Evolutionary conservation across 2,797 vertebrate genomes (phyloP), one percentile per base, ranked within the genome.

Genomic region (Thripadectes ignobilis): DNA sequence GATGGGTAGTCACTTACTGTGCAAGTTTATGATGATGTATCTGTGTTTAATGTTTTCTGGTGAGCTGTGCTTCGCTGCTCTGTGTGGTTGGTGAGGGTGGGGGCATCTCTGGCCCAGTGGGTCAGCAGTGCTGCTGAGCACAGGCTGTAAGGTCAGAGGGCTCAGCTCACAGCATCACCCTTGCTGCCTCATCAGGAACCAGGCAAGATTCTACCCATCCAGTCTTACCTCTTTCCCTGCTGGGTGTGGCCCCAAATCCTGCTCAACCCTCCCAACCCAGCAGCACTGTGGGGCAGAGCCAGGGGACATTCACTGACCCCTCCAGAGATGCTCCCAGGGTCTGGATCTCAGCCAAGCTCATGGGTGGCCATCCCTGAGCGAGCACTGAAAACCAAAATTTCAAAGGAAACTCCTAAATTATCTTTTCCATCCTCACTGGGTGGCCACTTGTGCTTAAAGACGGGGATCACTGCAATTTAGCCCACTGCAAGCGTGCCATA

Each of bases 1-100:
- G 65, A n/a, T 0, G 1, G 2, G 57, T 38, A 27, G 39, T 66
- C 52, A 27, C 85, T 71, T 24, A 27, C 38, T 39, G 63, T 21
- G 51, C 6, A 85, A 36, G 74, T 21, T 68, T 18, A 21, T 0
- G 5, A 21, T 0, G 5, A 5, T 26, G 59, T 26, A 8, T 18
- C 65, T 63, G 30, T 6, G 10, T 12, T 1, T 39, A 57, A 7
- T 6, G 14, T 41, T 18, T 39, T 18, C 36, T 43, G 58, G 29
- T 4, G 34, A 52, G 61, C 52, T 23, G 18, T 18, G 58, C 73
- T 63, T 18, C 55, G 75, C n/a, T 32, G 39, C 69, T 43, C 49
- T 1, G 29, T 24, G 57, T 15, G 38, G 36, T 24, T 41, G 34
- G 72, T 34, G 7, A 5, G 16, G 29, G 21, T 5, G 52, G 43